phyloP scores from a whole-genome alignment of 92 coral and sea anemone genomes.

The Virgularia gustaviana region DNA sequence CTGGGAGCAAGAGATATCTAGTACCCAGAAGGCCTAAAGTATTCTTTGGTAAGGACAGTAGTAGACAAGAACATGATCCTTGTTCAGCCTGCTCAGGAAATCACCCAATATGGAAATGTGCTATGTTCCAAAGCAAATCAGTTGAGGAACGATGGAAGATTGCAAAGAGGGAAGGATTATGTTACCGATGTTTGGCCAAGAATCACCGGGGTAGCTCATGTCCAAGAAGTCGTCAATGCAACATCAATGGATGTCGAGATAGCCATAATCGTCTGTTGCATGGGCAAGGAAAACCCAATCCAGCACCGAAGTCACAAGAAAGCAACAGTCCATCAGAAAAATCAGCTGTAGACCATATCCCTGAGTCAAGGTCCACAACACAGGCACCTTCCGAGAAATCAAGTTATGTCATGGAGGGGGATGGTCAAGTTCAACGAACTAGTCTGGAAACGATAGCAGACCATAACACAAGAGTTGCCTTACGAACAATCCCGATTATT shows the following conservation, averaged over 20 bases:
- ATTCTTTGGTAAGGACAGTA: constrained; percentile 5
- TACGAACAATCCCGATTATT: constrained; percentile 26
- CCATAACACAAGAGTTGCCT: background rate
- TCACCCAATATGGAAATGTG: constrained; percentile 57
- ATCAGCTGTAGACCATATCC: no score
- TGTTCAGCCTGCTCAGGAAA: constrained; percentile 40
- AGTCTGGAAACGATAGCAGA: background rate
- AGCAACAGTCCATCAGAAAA: background rate
- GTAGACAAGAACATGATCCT: constrained; percentile 11
- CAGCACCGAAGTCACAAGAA: background rate
- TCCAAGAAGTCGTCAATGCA: background rate
- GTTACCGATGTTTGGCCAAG: constrained; percentile 27
- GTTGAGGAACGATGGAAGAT: constrained; percentile 46
- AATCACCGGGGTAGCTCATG: background rate
- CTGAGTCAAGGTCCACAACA: background rate
- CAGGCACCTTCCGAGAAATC: no score
- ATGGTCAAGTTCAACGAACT: background rate
- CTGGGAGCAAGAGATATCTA: background rate
- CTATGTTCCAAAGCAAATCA: constrained; percentile 35
- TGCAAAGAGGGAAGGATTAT: constrained; percentile 51
- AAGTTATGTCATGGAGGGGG: background rate
- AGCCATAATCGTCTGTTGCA: background rate
- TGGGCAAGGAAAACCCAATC: background rate
- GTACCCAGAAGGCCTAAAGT: background rate
- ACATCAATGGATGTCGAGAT: background rate